Percentiles rank a stretch among this genome's conserved stretches.
phyloP scores from a whole-genome alignment of 2,113 vertebrate species.

The Perca flavescens region DNA sequence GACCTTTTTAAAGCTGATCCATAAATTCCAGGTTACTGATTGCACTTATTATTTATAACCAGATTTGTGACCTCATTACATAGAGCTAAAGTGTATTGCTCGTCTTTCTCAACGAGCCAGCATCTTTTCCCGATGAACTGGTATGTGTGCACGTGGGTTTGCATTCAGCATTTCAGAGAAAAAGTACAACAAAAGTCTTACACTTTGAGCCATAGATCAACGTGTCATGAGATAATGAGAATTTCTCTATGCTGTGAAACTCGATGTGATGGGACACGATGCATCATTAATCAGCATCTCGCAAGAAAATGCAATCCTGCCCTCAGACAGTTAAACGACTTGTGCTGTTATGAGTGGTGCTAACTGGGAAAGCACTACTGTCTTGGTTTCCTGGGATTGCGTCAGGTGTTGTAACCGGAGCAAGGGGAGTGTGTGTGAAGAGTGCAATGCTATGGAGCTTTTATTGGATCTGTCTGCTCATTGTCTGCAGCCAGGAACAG shows the following conservation, averaged over 20 bases:
- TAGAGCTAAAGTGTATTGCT: no score
- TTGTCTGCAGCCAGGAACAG: conserved; percentile 38
- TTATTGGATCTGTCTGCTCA: conserved; percentile 41
- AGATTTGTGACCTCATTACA: neutral
- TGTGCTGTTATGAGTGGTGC: conserved; percentile 53
- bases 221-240: conserved; percentile 64
- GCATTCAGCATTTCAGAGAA: neutral
- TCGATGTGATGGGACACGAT: conserved; percentile 70
- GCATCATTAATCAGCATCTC: conserved; percentile 80
- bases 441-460: conserved; percentile 43
- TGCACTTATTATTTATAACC: neutral
- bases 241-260: conserved; percentile 56
- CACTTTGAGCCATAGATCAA: conserved; percentile 59
- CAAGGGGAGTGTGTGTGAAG: conserved; percentile 17
- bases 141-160: neutral
- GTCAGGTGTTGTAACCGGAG: conserved; percentile 70
- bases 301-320: conserved; percentile 79
- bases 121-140: neutral
- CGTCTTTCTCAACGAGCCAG: neutral
- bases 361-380: conserved; percentile 60
- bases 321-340: conserved; percentile 69
- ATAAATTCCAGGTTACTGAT: neutral
- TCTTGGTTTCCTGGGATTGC: conserved; percentile 75
- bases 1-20: conserved; percentile 23
- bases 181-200: conserved; percentile 13